Evolutionary conservation across 2,113 vertebrate species (phyloP), one percentile per base, ranked within the genome.

Genomic region (Sylvicapra grimmia): DNA sequence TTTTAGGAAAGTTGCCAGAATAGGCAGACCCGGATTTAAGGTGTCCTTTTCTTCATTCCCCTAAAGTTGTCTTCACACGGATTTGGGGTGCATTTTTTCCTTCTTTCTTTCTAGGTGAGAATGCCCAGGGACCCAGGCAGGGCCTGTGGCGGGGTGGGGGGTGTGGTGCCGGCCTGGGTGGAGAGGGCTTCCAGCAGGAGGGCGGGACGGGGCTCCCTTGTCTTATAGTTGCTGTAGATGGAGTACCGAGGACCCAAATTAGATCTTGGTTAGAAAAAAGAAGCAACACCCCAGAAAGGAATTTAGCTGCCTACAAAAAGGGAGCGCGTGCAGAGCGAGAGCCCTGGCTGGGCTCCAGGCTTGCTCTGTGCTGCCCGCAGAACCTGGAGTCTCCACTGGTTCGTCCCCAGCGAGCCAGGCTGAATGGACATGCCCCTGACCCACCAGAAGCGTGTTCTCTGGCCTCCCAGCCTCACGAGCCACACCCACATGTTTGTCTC

Each of bases 191-290:
- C 2, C 18, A 1, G 0, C 5, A 16, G 21, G 27, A 10, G 68
- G 40, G n/a, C 3, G 33, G 40, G 68, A 8, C 0, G 5, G 6
- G 80, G 58, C 25, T 21, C 3, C 29, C 4, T n/a, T 8, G 85
- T 53, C 53, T 59, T 18, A 19, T 6, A 2, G 83, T 9, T 94
- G 36, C 25, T 61, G 33, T 33, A 47, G 21, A 8, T 83, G 61
- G 31, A 9, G 40, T 79, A 10, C 31, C 9, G 77, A 51, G 65
- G 82, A 49, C 85, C 36, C n/a, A 63, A 31, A 53, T 84, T 49
- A 84, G 79, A 58, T 88, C 89, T 92, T 59, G 36, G 83, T 91
- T 49, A 49, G 80, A 27, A n/a, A 51, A 92, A 75, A 25, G 23
- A 27, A 40, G 3, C 44, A 33, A 27, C 27, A 31, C 23, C 75